These are phyloP conservation scores for Polyploca ridens DNA, from an alignment of 2,888 invertebrate species.

Conservation along the genomic window DNA sequence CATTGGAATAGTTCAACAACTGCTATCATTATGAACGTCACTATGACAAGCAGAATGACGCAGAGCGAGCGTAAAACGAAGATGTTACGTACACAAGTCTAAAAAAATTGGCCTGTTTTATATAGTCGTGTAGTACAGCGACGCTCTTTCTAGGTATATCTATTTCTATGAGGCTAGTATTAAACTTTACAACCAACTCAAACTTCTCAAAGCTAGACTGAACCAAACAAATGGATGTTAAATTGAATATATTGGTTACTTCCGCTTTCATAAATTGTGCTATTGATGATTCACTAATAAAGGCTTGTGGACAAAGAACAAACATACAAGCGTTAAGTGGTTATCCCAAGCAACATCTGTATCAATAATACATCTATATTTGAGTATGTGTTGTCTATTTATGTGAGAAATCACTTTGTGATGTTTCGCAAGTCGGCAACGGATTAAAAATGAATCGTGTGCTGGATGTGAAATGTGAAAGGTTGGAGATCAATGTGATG, in stretches of 20 bases:
- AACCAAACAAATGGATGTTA: conserved; percentile 1
- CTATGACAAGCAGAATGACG: no score
- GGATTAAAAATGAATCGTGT: conserved; percentile 2
- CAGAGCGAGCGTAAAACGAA: no score
- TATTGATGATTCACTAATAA: conserved; percentile 12
- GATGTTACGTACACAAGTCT: no score
- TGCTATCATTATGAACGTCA: no score
- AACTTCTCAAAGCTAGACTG: background rate
- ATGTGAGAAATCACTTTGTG: conserved; percentile 6
- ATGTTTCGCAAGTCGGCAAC: conserved; percentile 4
- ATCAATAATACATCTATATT: conserved; percentile 30
- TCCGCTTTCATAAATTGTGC: conserved; percentile 10
- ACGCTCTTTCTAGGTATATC: no score
- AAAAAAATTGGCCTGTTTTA: no score
- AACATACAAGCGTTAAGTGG: conserved; percentile 12
- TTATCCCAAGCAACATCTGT: conserved; percentile 27
- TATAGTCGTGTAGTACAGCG: no score
- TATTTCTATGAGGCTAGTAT: background rate
- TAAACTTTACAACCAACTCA: background rate
- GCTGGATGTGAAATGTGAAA: background rate
- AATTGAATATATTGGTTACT: conserved; percentile 12
- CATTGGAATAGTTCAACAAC: no score
- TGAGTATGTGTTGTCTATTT: conserved; percentile 9
- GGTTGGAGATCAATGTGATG: background rate
- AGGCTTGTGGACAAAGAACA: conserved; percentile 6